These are phyloP conservation scores for mouse (Mus musculus) DNA, from an alignment of 2,113 vertebrate genomes.

Conservation along the genomic window DNA sequence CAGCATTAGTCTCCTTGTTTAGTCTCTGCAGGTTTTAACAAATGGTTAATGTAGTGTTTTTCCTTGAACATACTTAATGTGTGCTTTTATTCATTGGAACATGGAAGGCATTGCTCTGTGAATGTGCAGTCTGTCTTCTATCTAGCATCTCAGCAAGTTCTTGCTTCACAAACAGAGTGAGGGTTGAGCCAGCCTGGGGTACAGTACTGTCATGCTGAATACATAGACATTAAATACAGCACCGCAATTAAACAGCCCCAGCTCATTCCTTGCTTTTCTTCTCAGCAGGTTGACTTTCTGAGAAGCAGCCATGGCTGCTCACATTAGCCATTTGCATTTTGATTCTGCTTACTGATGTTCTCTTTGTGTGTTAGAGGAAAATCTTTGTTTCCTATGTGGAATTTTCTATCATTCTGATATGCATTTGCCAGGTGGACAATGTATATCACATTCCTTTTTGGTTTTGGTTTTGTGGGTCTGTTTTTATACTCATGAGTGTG, in stretches of 20 bases:
- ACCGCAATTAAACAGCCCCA: background rate
- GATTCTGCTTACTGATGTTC: background rate
- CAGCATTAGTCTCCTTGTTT: background rate
- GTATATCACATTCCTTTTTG: background rate
- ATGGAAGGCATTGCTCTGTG: background rate
- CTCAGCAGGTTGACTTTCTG: conserved; percentile 4
- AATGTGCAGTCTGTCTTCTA: background rate
- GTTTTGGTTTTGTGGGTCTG: background rate
- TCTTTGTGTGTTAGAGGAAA: background rate
- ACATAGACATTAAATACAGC: too few species aligned
- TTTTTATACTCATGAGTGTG: background rate
- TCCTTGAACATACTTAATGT: conserved; percentile 4
- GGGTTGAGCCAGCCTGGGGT: background rate
- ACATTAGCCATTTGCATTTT: background rate
- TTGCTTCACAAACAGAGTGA: background rate
- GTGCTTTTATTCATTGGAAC: background rate
- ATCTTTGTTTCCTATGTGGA: background rate
- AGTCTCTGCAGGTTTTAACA: conserved; percentile 38
- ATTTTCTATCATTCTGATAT: background rate
- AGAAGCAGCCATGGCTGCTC: background rate
- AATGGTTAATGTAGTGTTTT: conserved; percentile 28
- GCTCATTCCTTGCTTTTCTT: background rate
- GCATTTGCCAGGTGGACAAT: background rate
- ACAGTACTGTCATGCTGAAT: fast-evolving
- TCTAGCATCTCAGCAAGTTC: background rate